A percentile compares a stretch with the other conserved stretches of the same genome.
Conservation (phyloP, 2,113 vertebrate species). For the Nasalis larvatus region DNA sequence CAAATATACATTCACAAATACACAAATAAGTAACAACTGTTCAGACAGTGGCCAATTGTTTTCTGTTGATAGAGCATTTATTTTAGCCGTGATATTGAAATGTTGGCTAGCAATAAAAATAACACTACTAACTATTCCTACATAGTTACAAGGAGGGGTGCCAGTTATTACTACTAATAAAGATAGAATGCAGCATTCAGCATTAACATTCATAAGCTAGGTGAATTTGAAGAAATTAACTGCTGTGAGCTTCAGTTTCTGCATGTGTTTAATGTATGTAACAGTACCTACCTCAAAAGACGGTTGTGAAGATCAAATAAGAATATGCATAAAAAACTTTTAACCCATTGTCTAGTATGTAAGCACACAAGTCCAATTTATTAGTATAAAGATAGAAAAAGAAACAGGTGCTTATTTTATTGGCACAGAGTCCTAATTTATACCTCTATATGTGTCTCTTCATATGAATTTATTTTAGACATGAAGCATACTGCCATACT, state of each 20-base stretch:
- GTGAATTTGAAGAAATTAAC: background rate
- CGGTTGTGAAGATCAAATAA: background rate
- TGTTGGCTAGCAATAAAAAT: background rate
- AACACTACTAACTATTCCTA: background rate
- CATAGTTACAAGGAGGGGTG: background rate
- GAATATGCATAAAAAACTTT: background rate
- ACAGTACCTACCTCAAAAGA: background rate
- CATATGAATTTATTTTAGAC: slow-evolving; percentile 6
- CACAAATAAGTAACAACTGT: background rate
- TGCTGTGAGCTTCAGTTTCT: background rate
- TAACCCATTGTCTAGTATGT: background rate
- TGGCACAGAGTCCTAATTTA: background rate
- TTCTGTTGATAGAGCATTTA: background rate
- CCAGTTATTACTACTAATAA: background rate
- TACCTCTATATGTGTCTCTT: background rate
- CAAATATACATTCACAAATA: slow-evolving; percentile 8
- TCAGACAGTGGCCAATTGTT: background rate
- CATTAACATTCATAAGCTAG: background rate
- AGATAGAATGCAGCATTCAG: background rate
- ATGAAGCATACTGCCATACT: background rate
- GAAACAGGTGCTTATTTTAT: background rate
- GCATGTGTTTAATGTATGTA: background rate
- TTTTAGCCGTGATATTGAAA: background rate
- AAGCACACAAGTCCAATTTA: background rate
- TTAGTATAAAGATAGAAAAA: background rate